Conservation (phyloP, 1,140 invertebrate species). For the Brachionus koreanus region DNA sequence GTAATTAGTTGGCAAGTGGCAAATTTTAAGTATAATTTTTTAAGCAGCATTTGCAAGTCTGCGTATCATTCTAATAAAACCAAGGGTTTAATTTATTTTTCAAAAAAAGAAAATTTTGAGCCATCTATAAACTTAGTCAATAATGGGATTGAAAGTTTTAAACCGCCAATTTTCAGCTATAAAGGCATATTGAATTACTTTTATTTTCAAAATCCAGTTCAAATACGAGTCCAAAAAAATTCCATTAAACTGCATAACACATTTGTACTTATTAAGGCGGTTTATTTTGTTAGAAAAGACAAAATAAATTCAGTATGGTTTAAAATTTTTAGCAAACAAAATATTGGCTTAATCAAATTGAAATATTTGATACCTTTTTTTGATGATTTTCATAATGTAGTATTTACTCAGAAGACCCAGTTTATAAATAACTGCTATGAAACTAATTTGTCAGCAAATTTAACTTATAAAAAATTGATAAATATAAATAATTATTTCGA, state of each 20-base stretch:
- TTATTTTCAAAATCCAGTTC: neutral
- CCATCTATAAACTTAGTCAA: neutral
- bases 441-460: neutral
- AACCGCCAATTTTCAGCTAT: neutral
- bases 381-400: neutral
- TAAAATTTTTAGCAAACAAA: neutral
- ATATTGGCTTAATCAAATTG: neutral
- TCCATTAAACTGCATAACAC: neutral
- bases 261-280: neutral
- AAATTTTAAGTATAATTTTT: neutral
- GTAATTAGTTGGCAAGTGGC: neutral
- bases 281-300: neutral
- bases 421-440: neutral
- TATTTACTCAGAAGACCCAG: neutral
- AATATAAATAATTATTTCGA: slow-evolving; percentile 21
- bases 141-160: neutral
- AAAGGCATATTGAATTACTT: neutral
- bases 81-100: neutral
- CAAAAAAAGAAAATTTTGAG: neutral
- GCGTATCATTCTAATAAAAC: neutral
- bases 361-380: neutral
- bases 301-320: neutral
- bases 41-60: slow-evolving; percentile 17
- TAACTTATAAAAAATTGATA: slow-evolving; percentile 17
- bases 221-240: neutral